Evolutionary conservation across 30 jellyfish, hydroid and myxozoan genomes (phyloP).

Genomic region (Aurelia aurita complex sp. Pacific): DNA sequence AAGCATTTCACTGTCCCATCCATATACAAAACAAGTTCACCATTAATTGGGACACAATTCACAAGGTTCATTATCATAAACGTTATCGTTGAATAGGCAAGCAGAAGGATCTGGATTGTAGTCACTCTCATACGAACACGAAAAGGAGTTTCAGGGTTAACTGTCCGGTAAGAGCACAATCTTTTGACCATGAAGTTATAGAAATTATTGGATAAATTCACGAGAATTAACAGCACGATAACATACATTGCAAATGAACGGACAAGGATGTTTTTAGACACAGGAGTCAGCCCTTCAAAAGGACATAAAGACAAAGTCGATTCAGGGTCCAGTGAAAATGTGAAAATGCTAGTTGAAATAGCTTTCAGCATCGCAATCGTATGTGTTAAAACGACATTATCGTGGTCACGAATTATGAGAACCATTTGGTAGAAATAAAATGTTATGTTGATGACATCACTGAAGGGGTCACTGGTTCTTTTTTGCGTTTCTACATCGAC

Average conservation of each 20-base stretch:
- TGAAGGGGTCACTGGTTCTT: slow-evolving; percentile 62
- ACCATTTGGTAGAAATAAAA: slow-evolving; percentile 92
- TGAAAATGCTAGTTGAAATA: slow-evolving; percentile 76
- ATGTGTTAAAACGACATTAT: slow-evolving; percentile 57
- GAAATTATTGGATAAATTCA: slow-evolving; percentile 25
- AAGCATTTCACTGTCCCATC: slow-evolving; percentile 89
- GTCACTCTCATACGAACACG: slow-evolving; percentile 91
- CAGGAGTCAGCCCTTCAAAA: slow-evolving; percentile 70
- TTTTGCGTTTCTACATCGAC: neutral
- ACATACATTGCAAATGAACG: slow-evolving; percentile 83
- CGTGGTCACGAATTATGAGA: slow-evolving; percentile 83
- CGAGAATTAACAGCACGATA: slow-evolving; percentile 45
- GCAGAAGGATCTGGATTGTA: slow-evolving; percentile 73
- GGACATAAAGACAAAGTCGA: slow-evolving; percentile 79
- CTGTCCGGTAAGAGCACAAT: neutral
- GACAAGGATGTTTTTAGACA: slow-evolving; percentile 74
- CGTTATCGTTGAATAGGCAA: slow-evolving; percentile 93
- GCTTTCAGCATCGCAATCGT: slow-evolving; percentile 60
- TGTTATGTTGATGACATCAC: slow-evolving; percentile 71
- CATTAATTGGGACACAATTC: slow-evolving; percentile 82
- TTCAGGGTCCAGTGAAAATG: slow-evolving; percentile 82
- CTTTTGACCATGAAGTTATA: neutral
- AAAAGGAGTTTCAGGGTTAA: slow-evolving; percentile 6
- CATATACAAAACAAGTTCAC: slow-evolving; percentile 71
- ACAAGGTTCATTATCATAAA: slow-evolving; percentile 69